Base-by-base conservation (phyloP, 2,113 vertebrate genomes). In the Festucalex cinctus region DNA sequence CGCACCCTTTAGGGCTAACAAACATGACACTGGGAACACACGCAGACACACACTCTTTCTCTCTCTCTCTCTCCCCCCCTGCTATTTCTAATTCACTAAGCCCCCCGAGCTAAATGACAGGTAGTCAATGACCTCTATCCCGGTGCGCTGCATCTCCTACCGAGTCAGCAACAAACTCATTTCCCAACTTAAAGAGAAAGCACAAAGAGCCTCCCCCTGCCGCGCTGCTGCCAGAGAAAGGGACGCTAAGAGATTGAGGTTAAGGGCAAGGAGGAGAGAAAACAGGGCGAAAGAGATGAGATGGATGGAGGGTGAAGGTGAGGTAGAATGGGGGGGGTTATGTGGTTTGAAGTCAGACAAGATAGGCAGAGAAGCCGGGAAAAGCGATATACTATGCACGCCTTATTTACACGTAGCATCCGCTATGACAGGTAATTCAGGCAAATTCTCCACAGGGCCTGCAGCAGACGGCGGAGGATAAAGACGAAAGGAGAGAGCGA, bases 341-440 rank as follows among this genome's bases (percentile, higher is more conserved):
- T 67, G 62, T n/a, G 48, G 74, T 82, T 80, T 73, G 70, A 79
- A 87, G 81, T 76, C 75, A 86, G 80, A 84, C 48, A 57, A 82
- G 80, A 88, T 74, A 82, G 37, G 19, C 41, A n/a, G 39, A 63
- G 28, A 22, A 43, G 41, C 60, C 57, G 41, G 67, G 77, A 78
- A 85, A 75, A 84, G 78, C 69, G 64, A 85, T 83, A 83, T 86
- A 88, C 82, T 88, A 89, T 86, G 78, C 70, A 24, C n/a, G 75
- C 76, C 85, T 92, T 92, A 92, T 92, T 92, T 91, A 91, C 90
- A 91, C 90, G 77, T 87, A 85, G 85, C 86, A 76, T 81, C 82
- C 82, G 85, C 85, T 89, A 91, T 92, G 92, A 92, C 92, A 93
- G 91, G 90, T 93, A 89, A 92, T 92, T 91, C 91, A 86, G 88